Evolutionary conservation across 2,113 vertebrate genomes (phyloP).

Genomic region (Arenaria interpres): DNA sequence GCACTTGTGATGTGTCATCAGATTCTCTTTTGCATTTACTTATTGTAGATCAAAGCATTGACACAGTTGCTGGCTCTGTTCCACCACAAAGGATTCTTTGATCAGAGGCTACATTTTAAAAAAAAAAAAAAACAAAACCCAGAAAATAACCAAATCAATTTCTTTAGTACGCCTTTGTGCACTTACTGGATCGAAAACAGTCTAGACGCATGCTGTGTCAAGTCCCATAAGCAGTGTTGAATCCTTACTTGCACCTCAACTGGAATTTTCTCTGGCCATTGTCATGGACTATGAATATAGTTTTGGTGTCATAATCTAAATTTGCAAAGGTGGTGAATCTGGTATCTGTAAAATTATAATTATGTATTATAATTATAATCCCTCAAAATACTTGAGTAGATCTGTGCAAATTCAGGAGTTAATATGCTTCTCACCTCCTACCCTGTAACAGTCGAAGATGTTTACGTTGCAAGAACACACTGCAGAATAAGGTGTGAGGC

Average conservation of each 20-base stretch:
- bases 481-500: not conserved
- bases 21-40: conserved; percentile 45
- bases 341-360: not conserved
- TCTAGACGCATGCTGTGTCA: not conserved
- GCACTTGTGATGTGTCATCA: conserved; percentile 61
- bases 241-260: not conserved
- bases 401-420: not conserved
- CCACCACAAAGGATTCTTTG: conserved; percentile 24
- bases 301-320: not conserved
- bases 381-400: not conserved
- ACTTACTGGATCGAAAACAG: conserved; percentile 14
- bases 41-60: conserved; percentile 65
- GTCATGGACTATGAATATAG: not conserved
- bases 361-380: not conserved
- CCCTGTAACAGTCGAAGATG: not conserved
- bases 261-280: not conserved
- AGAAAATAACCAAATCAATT: not conserved
- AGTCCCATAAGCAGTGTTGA: not conserved
- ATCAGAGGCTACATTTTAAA: not conserved
- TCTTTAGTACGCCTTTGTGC: not conserved
- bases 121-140: not conserved
- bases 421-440: not conserved
- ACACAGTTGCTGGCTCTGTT: conserved; percentile 14
- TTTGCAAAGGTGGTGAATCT: not conserved
- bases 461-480: not conserved